phyloP scores from a whole-genome alignment of 2,797 vertebrate genomes.

The Oreochromis grahami region DNA sequence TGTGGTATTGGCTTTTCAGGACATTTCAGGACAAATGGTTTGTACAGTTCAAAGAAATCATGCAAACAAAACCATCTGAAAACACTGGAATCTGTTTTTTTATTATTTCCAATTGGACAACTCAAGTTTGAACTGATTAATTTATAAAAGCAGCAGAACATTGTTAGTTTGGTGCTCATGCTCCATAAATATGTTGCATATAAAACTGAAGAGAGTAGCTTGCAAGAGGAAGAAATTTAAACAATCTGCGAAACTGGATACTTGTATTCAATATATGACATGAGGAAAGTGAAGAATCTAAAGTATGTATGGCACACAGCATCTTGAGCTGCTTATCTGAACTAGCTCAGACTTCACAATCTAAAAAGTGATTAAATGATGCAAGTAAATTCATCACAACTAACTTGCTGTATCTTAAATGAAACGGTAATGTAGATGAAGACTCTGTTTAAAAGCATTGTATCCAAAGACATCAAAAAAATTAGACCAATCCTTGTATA shows the following conservation, averaged over 20 bases:
- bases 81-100: not conserved
- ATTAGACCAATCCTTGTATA: not conserved
- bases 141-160: not conserved
- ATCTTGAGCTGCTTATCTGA: not conserved
- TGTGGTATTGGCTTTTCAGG: conserved; percentile 11
- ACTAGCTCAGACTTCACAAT: not conserved
- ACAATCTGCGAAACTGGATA: not conserved
- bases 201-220: not conserved
- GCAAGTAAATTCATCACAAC: not conserved
- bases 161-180: not conserved
- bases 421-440: not conserved
- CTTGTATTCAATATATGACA: not conserved
- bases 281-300: not conserved
- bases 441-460: not conserved
- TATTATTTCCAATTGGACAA: not conserved
- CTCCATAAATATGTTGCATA: not conserved
- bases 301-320: not conserved
- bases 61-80: not conserved
- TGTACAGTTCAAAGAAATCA: not conserved
- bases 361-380: not conserved
- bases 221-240: not conserved
- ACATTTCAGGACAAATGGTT: conserved; percentile 35
- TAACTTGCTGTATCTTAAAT: not conserved
- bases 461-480: not conserved
- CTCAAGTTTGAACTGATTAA: not conserved